Base-by-base conservation (phyloP, 2,797 vertebrate species). In the Typhlichthys subterraneus region DNA sequence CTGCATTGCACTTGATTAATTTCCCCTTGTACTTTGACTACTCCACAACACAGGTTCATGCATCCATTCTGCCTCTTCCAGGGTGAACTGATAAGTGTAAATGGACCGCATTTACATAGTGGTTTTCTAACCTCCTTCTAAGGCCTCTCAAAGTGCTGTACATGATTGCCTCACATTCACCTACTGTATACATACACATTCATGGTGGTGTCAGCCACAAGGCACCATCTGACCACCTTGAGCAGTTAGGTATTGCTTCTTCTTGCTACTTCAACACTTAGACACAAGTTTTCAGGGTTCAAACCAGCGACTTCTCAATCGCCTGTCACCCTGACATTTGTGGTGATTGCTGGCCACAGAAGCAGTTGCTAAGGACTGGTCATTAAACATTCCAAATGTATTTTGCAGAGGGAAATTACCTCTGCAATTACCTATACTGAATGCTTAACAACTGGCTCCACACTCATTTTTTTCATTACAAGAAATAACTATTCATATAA, bases 331-430 rank as follows among this genome's bases (percentile, higher is more conserved):
- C 23, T 23, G 19, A 61, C 70, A 70, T 59, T 63, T 1, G 5
- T 60, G 54, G 73, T 65, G 71, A 67, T 17, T 62, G 66, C 67
- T 70, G 72, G 61, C 65, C 78, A 70, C 82, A 86, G 68, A 76
- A 67, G 81, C 83, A 73, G 72, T 73, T 76, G 75, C 69, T 83
- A 72, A 63, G 56, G 59, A 65, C n/a, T 12, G 57, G 42, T 15
- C 54, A 45, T 62, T 67, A 55, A 73, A 65, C 72, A 82, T 81
- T 76, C 62, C 54, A 63, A 77, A 73, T 72, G 70, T 53, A 47
- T 77, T 70, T 57, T 67, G 56, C 55, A 14, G 13, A 53, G 52
- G 63, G 23, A 53, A 71, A 84, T 84, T 42, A 76, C 72, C 65
- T 76, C 60, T 42, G n/a, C 15, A 17, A 17, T 17, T 17, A 17